phyloP scores from a whole-genome alignment of 2,888 invertebrate genomes.

The Phorcus lineatus region DNA sequence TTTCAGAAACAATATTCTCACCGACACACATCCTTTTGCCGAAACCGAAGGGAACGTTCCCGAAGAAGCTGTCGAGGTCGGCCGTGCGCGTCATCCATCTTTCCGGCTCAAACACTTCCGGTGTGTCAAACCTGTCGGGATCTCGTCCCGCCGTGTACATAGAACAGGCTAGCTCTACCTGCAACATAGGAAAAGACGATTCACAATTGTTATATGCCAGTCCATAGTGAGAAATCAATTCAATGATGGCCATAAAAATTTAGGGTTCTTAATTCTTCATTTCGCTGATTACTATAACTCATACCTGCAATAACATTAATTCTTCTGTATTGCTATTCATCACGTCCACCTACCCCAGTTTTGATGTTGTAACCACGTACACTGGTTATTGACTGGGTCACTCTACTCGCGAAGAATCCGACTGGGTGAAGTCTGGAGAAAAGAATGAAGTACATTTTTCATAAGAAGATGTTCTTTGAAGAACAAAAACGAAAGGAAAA shows the following conservation, averaged over 20 bases:
- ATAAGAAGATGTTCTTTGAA: too few species aligned
- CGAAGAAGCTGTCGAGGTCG: conserved; percentile 37
- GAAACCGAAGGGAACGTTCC: conserved; percentile 47
- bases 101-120: conserved; percentile 40
- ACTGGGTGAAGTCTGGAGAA: conserved; percentile 43
- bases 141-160: conserved; percentile 50
- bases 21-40: conserved; percentile 49
- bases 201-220: too few species aligned
- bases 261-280: too few species aligned
- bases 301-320: too few species aligned
- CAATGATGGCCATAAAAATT: too few species aligned
- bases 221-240: too few species aligned
- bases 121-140: conserved; percentile 28
- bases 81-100: conserved; percentile 38
- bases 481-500: too few species aligned
- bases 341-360: not conserved
- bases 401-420: conserved; percentile 44
- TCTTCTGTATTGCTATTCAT: too few species aligned
- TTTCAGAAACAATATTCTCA: not conserved
- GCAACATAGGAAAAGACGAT: not conserved
- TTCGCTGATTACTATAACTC: too few species aligned
- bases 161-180: conserved; percentile 45
- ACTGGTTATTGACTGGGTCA: conserved; percentile 33
- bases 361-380: conserved; percentile 10
- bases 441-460: too few species aligned